Evolutionary conservation across 2,888 invertebrate genomes (phyloP), one percentile per base, ranked within the genome.

Genomic region (Metalampra italica): DNA sequence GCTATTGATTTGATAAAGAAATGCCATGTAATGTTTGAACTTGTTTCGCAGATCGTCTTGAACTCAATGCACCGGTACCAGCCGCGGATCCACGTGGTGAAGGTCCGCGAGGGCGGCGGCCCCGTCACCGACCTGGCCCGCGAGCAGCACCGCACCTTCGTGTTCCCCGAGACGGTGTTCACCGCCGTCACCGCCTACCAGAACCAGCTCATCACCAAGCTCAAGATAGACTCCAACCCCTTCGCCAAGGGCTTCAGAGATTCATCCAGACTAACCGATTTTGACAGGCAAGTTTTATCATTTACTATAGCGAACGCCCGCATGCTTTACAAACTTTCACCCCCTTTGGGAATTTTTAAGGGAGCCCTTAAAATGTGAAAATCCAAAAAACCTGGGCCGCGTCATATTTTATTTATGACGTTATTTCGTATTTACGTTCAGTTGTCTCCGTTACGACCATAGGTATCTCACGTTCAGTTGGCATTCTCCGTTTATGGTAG

Each of bases 51-150:
- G 99, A 96, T 99, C 71, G 98, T 99, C 50, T 91, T 99, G 55
- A 99, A 99, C 86, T 99, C 99, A 14, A 99, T 99, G 99, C 99
- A 99, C 89, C 96, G 98, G 72, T 99, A 99, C 82, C 99, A 99
- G 85, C 99, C 99, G 0, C 91, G 99, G 58, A 97, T 99, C 75
- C 99, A 99, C 89, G 91, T 99, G 68, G 97, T 99, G 54, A 96
- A 96, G 72, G 73, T 90, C 12, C 76, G 90, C 0, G 90, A 90
- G 30, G 89, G 90, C 1, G 73, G 78, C 0, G 93, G 95, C 62
- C 95, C 95, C 56, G 95, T 96, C 68, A 95, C 95, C 52, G 97
- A 97, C 79, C 91, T 99, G 59, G 94, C 96, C 64, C 92, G 95
- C 55, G 97, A 98, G 79, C 96, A 97, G 78, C 97, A 96, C 86